Base-by-base conservation (phyloP, 2,888 invertebrate genomes). In the Alsophila aescularia region DNA sequence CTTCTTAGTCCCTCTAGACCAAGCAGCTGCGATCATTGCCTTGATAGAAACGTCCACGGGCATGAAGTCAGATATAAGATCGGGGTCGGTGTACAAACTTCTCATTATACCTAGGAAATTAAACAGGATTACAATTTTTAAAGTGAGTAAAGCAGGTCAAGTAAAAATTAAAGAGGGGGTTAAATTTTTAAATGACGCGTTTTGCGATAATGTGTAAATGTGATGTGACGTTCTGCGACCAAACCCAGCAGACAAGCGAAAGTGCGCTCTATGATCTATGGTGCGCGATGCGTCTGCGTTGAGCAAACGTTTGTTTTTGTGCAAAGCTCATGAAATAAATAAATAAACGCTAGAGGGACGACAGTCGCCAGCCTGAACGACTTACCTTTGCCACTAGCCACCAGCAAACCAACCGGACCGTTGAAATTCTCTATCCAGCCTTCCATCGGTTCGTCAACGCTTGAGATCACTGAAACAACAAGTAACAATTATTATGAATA, bases 371-470 rank as follows among this genome's bases (percentile, higher is more conserved):
- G n/a, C n/a, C 9, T 13, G 9, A 9, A 2, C 5, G 8, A 1
- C 35, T 52, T 65, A 90, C 93, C 97, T 87, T 95, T 95, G 0
- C 96, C 96, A 47, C 94, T 93, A 0, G 95, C 96, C 0, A 95
- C 81, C 57, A 96, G 73, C 52, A 96, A 79, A 0, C 94, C 98
- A 35, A 95, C 94, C 0, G 98, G 97, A 0, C 98, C 98, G 77
- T 98, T 98, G 64, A 96, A 96, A 75, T 97, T 98, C 73, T 98
- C 98, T 9, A 97, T 90, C 98, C 98, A 98, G 0, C 97, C 98
- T 0, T 92, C 80, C 0, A 94, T 58, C 0, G 96, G 96, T 8
- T 95, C 95, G 1, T 84, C 78, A 0, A 90, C 59, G 9, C 95
- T 90, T 0, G 94, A 92, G 52, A 95, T 92, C 0, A 96, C 96